Evolutionary conservation across 2,797 vertebrate genomes (phyloP), one percentile per base, ranked within the genome.

Genomic region (Myripristis murdjan): DNA sequence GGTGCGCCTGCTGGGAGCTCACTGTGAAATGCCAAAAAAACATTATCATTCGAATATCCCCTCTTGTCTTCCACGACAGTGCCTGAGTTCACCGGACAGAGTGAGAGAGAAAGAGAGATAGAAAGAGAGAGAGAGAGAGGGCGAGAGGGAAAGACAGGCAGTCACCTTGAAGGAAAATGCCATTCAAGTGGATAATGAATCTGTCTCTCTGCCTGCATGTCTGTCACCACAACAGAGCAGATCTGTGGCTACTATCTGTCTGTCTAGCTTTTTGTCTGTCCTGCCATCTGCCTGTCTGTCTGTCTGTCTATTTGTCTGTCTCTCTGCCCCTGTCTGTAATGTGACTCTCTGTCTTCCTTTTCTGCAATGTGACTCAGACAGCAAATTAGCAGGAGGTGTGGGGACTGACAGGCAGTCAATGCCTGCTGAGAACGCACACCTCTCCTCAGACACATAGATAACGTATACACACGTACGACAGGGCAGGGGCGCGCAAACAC

Each of bases 131-230:
- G 31, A 62, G 44, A 46, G 44, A 46, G 11, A 24, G 16, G 23
- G 37, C 55, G 39, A 52, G 57, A 44, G 33, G 70, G 44, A 52
- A 31, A 70, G 33, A 49, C 51, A 33, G 71, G 54, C 41, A 85
- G 80, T 77, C 84, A 89, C 87, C 77, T 84, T 77, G 83, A 73
- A 81, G 53, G 64, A 87, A 79, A 76, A 71, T 66, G 84, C 77
- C 68, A 85, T 78, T 87, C 65, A 72, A 28, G 55, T 59, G 68
- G 69, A 80, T 87, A 78, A 88, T 76, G 67, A 85, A 58, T 74
- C 52, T 69, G 66, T 79, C 75, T 73, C 20, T 75, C 73, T 62
- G 52, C 41, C 67, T 5, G 1, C 39, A 57, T 35, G 56, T 73
- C 67, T 74, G 60, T 71, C 73, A 77, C 15, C 64, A 68, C 8